A percentile compares a stretch with the other conserved stretches of the same genome.
Evolutionary conservation across 2,797 vertebrate genomes (phyloP).

Genomic region (Enteromius afrohamiltoni): DNA sequence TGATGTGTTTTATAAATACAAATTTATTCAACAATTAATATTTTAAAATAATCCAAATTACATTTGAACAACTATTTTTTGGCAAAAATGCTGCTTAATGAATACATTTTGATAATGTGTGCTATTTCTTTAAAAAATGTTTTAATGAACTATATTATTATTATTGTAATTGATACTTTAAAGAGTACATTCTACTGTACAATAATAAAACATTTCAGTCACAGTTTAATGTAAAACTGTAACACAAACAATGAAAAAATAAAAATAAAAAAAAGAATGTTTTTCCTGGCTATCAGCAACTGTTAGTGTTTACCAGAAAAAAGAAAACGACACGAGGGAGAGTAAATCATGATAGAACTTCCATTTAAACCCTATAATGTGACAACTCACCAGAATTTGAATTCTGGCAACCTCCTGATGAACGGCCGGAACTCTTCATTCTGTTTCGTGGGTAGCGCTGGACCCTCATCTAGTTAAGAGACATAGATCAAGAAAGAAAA

Average conservation of each 20-base stretch:
- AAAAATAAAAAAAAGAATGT: too few species aligned
- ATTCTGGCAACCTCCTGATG: conserved; percentile 97
- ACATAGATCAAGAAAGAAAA: background rate
- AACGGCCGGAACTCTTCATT: conserved; percentile 99
- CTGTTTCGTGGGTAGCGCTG: conserved; percentile 95
- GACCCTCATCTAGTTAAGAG: conserved; percentile 87
- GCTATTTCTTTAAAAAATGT: background rate
- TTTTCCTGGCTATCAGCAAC: background rate
- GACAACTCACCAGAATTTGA: conserved; percentile 94
- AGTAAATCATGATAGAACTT: background rate
- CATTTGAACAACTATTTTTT: background rate
- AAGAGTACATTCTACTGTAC: background rate
- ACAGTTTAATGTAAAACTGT: too few species aligned
- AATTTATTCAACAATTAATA: background rate
- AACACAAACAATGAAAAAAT: too few species aligned
- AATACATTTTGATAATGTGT: background rate
- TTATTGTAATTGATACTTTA: background rate
- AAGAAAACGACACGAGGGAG: background rate
- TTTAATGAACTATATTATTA: background rate
- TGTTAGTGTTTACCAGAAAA: background rate
- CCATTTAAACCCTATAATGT: too few species aligned
- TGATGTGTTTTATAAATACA: background rate
- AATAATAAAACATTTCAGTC: background rate
- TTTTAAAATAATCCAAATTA: background rate
- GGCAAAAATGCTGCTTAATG: background rate